These are phyloP conservation scores for Phoxinus dragarum DNA, from an alignment of 2,797 vertebrate species.

Conservation along the genomic window DNA sequence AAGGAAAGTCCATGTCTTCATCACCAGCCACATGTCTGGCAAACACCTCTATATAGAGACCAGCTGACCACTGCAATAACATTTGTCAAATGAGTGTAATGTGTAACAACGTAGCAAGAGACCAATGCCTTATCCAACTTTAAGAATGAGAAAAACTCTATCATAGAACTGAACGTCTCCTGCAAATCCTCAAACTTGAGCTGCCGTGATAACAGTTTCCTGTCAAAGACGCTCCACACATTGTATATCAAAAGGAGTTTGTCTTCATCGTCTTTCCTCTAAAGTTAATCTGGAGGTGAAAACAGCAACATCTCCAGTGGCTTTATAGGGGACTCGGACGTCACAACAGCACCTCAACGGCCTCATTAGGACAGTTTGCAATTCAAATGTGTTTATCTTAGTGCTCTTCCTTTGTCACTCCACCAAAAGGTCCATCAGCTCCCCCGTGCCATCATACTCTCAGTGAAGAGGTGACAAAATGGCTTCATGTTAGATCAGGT, in stretches of 20 bases:
- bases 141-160: neutral
- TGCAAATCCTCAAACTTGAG: neutral
- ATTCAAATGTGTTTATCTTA: neutral
- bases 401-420: neutral
- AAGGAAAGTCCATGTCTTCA: constrained; percentile 29
- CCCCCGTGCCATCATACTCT: neutral
- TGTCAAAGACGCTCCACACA: constrained; percentile 23
- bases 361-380: constrained; percentile 17
- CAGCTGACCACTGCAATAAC: neutral
- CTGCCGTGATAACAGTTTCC: neutral
- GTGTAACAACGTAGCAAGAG: neutral
- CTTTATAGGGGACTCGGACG: neutral
- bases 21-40: constrained; percentile 46
- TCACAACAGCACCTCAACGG: neutral
- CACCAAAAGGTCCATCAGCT: constrained; percentile 7
- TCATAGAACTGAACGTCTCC: too few relatives aligned
- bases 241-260: constrained; percentile 40
- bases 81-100: neutral
- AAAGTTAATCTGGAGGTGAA: neutral
- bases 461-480: neutral
- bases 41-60: constrained; percentile 37
- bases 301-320: neutral
- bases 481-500: neutral
- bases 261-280: neutral
- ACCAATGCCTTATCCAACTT: neutral